Evolutionary conservation across 2,888 invertebrate species (phyloP), one percentile per base, ranked within the genome.

Genomic region (Luperina nickerlii): DNA sequence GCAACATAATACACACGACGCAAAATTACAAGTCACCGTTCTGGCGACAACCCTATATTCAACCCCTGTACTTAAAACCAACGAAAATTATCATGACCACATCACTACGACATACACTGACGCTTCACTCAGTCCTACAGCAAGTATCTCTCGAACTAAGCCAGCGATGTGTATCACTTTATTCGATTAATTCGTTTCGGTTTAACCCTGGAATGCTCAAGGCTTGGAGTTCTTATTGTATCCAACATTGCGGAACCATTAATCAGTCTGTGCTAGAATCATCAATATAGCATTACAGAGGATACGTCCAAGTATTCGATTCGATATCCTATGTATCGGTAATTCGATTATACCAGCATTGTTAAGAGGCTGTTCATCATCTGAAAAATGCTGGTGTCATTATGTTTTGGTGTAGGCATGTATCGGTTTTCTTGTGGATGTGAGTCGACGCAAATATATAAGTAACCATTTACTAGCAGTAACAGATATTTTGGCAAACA

Each of bases 251-350:
- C 90, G 91, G 91, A 90, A 95, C 94, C 96, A 97, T 97, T 97
- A 96, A 97, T 97, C 96, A 96, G 97, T 96, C 96, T 96, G 94
- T 94, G 93, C 95, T 90, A 92, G 95, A 95, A 96, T 95, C 96
- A 96, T 96, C 96, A 96, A 96, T 97, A 96, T 95, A 96, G 92
- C 95, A 96, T 96, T 96, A 96, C 94, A 93, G 93, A 92, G 91
- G 94, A 95, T 94, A 94, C 95, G 96, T 95, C 96, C 96, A 94
- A 96, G 95, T 95, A 95, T 96, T 95, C 94, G 95, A 96, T 95
- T 95, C 94, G 93, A 96, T 95, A 94, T 93, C 93, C 92, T 93
- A 92, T 93, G 92, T 95, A 95, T 94, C 92, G 93, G 93, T 96
- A 95, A 96, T 96, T 96, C 96, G 95, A 95, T 96, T 96, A 96